A percentile compares a stretch with the other conserved stretches of the same genome.
phyloP scores from a whole-genome alignment of 1,140 invertebrate species.

The Lepidotrigona ventralis region DNA sequence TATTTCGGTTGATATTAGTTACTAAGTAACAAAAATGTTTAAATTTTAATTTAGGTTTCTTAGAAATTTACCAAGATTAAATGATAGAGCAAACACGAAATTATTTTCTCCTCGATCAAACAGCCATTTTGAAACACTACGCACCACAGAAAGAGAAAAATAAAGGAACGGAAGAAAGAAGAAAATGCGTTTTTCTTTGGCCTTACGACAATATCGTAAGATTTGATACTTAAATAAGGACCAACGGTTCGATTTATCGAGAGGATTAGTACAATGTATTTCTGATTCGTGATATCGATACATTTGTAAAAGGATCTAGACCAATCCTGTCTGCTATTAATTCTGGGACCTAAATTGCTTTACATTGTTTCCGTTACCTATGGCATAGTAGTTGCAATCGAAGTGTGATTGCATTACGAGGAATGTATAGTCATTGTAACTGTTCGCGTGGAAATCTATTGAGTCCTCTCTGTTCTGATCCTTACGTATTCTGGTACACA shows the following conservation, averaged over 20 bases:
- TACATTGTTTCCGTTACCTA: not conserved
- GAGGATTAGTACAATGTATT: not conserved
- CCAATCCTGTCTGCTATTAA: not conserved
- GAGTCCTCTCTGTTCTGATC: not conserved
- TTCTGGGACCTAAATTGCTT: not conserved
- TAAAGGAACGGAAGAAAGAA: not conserved
- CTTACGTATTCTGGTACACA: not conserved
- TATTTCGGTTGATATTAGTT: not conserved
- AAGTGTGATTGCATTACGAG: not conserved
- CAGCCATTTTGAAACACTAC: not conserved
- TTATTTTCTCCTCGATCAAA: not conserved
- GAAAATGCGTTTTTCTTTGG: not conserved
- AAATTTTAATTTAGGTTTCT: not conserved
- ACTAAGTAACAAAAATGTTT: too few species aligned
- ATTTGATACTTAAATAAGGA: not conserved
- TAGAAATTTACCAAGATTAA: not conserved
- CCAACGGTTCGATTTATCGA: not conserved
- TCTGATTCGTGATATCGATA: not conserved
- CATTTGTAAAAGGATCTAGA: not conserved
- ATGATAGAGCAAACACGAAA: not conserved
- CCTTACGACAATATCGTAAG: not conserved
- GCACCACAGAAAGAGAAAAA: rapidly evolving
- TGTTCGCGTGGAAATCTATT: not conserved
- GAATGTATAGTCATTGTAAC: conserved; percentile 1
- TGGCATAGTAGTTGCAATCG: not conserved